phyloP scores from a whole-genome alignment of 1,140 invertebrate species.

The Planococcus citri region DNA sequence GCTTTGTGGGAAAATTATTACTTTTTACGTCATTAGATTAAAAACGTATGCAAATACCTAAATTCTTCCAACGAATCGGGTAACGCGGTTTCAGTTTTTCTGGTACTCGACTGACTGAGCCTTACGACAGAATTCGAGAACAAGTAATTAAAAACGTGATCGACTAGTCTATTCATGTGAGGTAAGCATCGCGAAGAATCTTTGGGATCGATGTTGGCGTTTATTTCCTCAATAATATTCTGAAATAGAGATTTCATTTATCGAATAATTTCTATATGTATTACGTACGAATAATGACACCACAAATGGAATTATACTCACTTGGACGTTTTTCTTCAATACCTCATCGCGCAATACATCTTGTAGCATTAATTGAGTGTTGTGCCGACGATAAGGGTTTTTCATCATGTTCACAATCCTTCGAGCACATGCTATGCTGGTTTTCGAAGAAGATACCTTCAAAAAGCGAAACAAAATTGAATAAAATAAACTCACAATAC shows the following conservation, averaged over 20 bases:
- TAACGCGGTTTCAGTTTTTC: background rate
- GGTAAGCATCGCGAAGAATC: background rate
- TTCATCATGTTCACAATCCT: constrained; percentile 49
- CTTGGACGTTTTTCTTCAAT: background rate
- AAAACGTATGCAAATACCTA: constrained; percentile 26
- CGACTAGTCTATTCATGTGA: background rate
- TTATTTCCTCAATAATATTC: background rate
- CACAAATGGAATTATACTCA: background rate
- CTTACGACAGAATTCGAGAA: background rate
- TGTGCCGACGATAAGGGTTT: constrained; percentile 41
- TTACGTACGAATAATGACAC: constrained; percentile 37
- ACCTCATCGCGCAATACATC: constrained; percentile 34
- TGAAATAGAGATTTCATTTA: background rate
- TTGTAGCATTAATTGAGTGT: constrained; percentile 44
- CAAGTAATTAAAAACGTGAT: background rate
- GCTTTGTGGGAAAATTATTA: no score
- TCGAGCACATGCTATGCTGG: constrained; percentile 45
- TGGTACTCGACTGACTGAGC: background rate
- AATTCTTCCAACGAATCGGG: constrained; percentile 36
- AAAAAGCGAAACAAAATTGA: background rate
- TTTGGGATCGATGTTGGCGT: background rate
- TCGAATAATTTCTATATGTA: background rate
- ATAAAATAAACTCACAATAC: background rate
- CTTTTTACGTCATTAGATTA: no score
- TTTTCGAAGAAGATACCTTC: background rate